Evolutionary conservation across 2,797 vertebrate species (phyloP), one percentile per base, ranked within the genome.

Genomic region (Pteropus rufus): DNA sequence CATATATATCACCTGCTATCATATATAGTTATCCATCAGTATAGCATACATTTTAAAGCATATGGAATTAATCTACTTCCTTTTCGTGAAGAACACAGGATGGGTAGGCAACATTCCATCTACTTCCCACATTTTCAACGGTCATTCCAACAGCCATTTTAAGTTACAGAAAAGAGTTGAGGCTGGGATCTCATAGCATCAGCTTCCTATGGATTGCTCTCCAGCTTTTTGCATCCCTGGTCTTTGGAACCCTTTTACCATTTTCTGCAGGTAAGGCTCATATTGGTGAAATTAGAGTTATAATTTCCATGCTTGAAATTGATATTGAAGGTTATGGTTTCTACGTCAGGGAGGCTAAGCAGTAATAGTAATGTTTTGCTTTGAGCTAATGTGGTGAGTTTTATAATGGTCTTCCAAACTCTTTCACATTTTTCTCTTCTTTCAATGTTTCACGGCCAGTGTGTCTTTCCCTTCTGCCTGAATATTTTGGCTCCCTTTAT

Each of bases 61-160:
- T 41, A 62, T 54, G 46, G 49, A 91, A 95, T 77, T 89, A 76
- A 85, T 39, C 36, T 93, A 70, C 19, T 77, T 81, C 21, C 36
- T 3, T 79, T 91, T 73, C n/a, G 3, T 10, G 67, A 82, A 91
- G 83, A 83, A 89, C 34, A 76, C 19, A 72, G 36, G 64, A 23
- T 36, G 46, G 54, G 49, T 2, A 36, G 60, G 79, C 36, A 73
- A 69, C 79, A 94, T 94, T 94, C 87, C 3, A 14, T 79, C 26
- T 31, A n/a, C 76, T 85, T 12, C 49, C 54, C 44, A 73, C 72
- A 70, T 92, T 92, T 94, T 92, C 62, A 95, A 87, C 14, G 7
- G 95, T 95, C 91, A 83, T 97, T 94, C 86, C 89, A 94, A 92
- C 83, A 85, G 94, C 67, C 87, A 82, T 82, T 95, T 92, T 76